Conservation (phyloP, 1,140 invertebrate genomes). For the Pseudobourletiella spinata region DNA sequence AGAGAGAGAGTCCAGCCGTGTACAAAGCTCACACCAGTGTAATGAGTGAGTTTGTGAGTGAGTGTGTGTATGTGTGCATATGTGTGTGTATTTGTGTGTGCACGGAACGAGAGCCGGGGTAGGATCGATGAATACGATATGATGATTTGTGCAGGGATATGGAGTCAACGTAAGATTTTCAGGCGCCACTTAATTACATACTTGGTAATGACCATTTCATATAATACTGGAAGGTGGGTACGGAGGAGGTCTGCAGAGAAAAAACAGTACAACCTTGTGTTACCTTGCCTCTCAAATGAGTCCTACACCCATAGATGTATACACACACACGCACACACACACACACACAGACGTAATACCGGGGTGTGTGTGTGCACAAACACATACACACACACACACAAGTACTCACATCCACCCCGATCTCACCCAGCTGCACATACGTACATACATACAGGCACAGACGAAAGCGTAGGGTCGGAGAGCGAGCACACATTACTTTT, state of each 20-base stretch:
- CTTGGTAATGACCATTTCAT: conserved; percentile 34
- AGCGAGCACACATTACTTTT: too few species aligned
- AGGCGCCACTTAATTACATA: conserved; percentile 36
- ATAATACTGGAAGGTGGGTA: background rate
- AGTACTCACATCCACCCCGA: background rate
- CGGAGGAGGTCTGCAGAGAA: conserved; percentile 1
- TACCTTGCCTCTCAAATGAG: background rate
- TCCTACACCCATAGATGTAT: background rate
- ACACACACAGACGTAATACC: background rate
- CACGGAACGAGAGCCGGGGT: too few species aligned
- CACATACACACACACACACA: background rate
- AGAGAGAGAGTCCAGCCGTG: too few species aligned
- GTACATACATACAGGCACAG: background rate
- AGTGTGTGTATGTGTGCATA: too few species aligned
- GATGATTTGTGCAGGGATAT: conserved; percentile 11
- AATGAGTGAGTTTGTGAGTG: background rate
- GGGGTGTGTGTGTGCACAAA: background rate
- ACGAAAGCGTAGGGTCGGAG: too few species aligned
- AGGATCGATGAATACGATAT: conserved; percentile 27
- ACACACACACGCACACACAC: background rate
- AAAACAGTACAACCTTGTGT: background rate
- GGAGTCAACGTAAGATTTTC: conserved; percentile 19
- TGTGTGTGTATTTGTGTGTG: too few species aligned
- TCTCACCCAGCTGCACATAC: background rate
- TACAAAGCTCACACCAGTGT: background rate